Base-by-base conservation (phyloP, 2,888 invertebrate species). In the Cataglyphis altisquamis region DNA sequence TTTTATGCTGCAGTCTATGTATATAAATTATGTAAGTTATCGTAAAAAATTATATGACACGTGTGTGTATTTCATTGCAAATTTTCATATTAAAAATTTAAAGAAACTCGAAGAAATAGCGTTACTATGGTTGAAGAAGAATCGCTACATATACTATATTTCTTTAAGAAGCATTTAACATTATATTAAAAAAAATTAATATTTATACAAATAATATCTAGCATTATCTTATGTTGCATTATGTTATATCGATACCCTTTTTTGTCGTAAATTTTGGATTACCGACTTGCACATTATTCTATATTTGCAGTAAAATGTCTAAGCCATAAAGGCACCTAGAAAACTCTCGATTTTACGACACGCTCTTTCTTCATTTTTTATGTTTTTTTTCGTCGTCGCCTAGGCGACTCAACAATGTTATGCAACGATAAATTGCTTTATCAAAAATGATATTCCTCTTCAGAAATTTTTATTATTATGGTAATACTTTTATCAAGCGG, bases 351-450 rank as follows among this genome's bases (percentile, higher is more conserved):
- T 70, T 77, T 67, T 41, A 36, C 10, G 39, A 10, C 2, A 18
- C 21, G 39, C 36, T 55, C 15, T 67, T 57, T 77, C 55, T 70
- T n/a, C 25, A 25, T 75, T 75, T 75, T 48, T 21, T 63, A 41
- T 8, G 15, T 32, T 48, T 66, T 10, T 21, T 36, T 48, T n/a
- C 41, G 29, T n/a, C 21, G 21, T 45, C 32, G 3, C 32, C 32
- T 64, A 45, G 5, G 0, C 6, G 41, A 15, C 12, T 4, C 32
- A 55, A 62, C 15, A 63, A 63, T 74, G n/a, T 8, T 10, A 55
- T 55, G 25, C 5, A 12, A 67, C n/a, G 15, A 55, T 18, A 32
- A 48, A 36, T 48, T 21, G 25, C 18, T 39, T 21, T 64, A 32
- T 15, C 5, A 39, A 18, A 18, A 6, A 5, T 9, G 12, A 52